Evolutionary conservation across 1,140 invertebrate genomes (phyloP).

Genomic region (Drosophila burlai): DNA sequence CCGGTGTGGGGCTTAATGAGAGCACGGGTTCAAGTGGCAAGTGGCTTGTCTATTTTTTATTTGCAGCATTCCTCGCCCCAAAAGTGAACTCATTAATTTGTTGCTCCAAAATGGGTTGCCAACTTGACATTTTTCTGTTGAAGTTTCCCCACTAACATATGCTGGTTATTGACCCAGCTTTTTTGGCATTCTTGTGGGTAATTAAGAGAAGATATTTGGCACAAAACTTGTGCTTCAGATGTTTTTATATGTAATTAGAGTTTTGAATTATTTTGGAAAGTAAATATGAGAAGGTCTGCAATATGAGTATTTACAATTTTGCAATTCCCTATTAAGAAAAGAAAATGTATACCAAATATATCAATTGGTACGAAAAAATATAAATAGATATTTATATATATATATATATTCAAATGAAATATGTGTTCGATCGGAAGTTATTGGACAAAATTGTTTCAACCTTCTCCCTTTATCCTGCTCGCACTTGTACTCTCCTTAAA

Average conservation of each 20-base stretch:
- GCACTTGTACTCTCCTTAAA: too few species aligned
- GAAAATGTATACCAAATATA: too few species aligned
- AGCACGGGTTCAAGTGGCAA: slow-evolving; percentile 77
- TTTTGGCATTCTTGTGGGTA: slow-evolving; percentile 1
- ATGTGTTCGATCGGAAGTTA: neutral
- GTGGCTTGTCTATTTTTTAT: slow-evolving; percentile 81
- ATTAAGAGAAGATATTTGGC: neutral
- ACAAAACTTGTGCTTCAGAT: too few species aligned
- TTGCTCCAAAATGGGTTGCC: slow-evolving; percentile 61
- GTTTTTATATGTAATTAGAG: too few species aligned
- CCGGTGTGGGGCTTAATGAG: slow-evolving; percentile 63
- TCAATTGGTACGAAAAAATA: too few species aligned
- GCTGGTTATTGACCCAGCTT: slow-evolving; percentile 51
- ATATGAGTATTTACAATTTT: neutral
- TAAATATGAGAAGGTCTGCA: too few species aligned
- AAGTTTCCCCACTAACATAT: slow-evolving; percentile 19
- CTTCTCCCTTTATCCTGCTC: too few species aligned
- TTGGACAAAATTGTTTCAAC: neutral
- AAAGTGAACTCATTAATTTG: slow-evolving; percentile 79
- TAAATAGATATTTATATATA: too few species aligned
- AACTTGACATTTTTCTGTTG: slow-evolving; percentile 51
- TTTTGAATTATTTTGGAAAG: too few species aligned
- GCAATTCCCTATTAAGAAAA: too few species aligned
- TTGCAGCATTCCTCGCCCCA: slow-evolving; percentile 68
- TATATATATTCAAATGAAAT: too few species aligned